Percentiles rank a stretch among this genome's conserved stretches.
phyloP scores from a whole-genome alignment of 1,140 invertebrate species.

The Papilio xuthus region DNA sequence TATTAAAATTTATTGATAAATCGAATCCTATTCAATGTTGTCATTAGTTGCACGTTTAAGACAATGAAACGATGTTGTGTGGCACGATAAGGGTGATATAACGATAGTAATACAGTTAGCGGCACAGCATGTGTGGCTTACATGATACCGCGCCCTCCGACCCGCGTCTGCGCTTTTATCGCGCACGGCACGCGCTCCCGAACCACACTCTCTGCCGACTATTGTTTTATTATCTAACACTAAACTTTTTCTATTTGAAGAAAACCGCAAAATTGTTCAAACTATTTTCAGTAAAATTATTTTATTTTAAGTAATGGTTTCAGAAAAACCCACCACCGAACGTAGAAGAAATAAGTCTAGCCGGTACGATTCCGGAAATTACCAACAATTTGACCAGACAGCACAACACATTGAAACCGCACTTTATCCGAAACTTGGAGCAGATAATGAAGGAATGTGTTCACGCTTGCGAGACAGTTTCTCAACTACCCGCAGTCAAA shows the following conservation, averaged over 20 bases:
- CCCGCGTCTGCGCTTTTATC: slow-evolving; percentile 44
- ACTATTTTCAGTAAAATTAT: neutral
- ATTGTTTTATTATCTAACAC: neutral
- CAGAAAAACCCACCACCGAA: slow-evolving; percentile 75
- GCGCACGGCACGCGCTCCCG: slow-evolving; percentile 45
- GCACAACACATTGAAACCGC: slow-evolving; percentile 67
- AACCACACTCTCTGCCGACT: neutral
- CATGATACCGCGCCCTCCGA: slow-evolving; percentile 40
- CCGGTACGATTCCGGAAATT: slow-evolving; percentile 77
- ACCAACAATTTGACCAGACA: slow-evolving; percentile 75
- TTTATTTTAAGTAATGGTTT: slow-evolving; percentile 48
- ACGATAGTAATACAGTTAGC: slow-evolving; percentile 15
- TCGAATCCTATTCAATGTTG: neutral
- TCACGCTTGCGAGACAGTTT: slow-evolving; percentile 71
- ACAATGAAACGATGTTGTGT: slow-evolving; percentile 18
- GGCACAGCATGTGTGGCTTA: slow-evolving; percentile 25
- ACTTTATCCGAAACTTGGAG: slow-evolving; percentile 72
- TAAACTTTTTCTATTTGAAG: neutral
- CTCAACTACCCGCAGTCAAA: slow-evolving; percentile 65
- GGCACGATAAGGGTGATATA: slow-evolving; percentile 15
- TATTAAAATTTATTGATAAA: neutral
- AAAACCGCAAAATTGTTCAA: neutral
- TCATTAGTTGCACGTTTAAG: slow-evolving; percentile 1
- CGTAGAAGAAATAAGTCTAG: slow-evolving; percentile 73
- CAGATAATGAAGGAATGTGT: slow-evolving; percentile 76